These are phyloP conservation scores for Anguilla rostrata DNA, from an alignment of 2,113 vertebrate genomes.

Conservation along the genomic window DNA sequence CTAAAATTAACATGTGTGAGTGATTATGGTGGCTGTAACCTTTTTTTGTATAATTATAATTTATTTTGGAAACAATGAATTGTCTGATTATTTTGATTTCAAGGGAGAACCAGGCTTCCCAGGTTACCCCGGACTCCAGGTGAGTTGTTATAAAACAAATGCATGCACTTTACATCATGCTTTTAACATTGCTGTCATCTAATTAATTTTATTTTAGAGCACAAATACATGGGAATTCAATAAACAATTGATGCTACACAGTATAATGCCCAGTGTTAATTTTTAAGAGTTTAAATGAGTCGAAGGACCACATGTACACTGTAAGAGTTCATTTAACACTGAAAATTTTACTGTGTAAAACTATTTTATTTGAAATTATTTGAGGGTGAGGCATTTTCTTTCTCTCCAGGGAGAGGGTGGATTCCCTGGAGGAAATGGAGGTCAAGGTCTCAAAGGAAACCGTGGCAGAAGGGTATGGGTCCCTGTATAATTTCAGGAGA, in stretches of 20 bases:
- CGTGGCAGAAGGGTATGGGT: constrained; percentile 72
- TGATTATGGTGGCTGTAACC: background rate
- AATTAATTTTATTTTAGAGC: too few relatives aligned
- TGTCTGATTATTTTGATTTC: constrained; percentile 1
- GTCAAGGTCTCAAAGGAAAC: constrained; percentile 74
- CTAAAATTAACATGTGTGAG: background rate
- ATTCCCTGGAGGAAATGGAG: constrained; percentile 50
- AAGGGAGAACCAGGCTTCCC: constrained; percentile 79
- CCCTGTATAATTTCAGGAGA: background rate
- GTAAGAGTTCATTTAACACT: too few relatives aligned
- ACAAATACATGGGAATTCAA: too few relatives aligned
- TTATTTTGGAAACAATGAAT: background rate
- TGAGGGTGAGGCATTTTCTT: constrained; percentile 20
- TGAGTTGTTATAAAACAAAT: constrained; percentile 50
- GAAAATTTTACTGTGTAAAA: background rate
- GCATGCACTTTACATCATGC: too few relatives aligned
- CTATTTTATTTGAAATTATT: background rate
- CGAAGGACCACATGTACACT: background rate
- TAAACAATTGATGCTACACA: too few relatives aligned
- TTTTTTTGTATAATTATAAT: background rate
- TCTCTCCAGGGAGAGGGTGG: constrained; percentile 72
- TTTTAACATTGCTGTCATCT: too few relatives aligned
- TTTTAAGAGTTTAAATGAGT: too few relatives aligned
- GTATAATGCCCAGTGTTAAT: too few relatives aligned
- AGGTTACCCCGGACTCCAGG: constrained; percentile 76